A percentile compares a stretch with the other conserved stretches of the same genome.
phyloP scores from a whole-genome alignment of 2,113 vertebrate genomes.

The Trematomus loennbergii region DNA sequence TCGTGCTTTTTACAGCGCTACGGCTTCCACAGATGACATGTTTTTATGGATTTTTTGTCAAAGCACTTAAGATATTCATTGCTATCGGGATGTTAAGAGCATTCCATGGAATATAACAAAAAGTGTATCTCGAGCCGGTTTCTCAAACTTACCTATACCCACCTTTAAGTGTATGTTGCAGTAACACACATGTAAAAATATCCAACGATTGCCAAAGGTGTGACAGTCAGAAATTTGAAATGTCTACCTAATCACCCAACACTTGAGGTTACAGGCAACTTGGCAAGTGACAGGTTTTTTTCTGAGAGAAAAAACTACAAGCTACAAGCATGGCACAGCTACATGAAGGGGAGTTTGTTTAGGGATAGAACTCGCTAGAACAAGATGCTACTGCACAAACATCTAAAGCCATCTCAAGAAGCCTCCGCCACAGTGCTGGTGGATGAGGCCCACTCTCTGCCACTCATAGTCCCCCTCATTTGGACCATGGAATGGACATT shows the following conservation, averaged over 20 bases:
- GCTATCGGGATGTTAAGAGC: too few relatives aligned
- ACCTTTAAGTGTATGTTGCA: not conserved
- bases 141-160: too few relatives aligned
- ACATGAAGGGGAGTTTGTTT: slow-evolving; percentile 19
- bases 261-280: slow-evolving; percentile 1
- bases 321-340: slow-evolving; percentile 21
- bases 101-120: too few relatives aligned
- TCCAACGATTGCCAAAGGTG: not conserved
- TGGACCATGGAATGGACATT: slow-evolving; percentile 41
- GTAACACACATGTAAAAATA: not conserved
- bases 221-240: not conserved
- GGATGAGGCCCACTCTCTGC: slow-evolving; percentile 41
- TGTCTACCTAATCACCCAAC: not conserved
- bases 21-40: too few relatives aligned
- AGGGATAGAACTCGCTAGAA: slow-evolving; percentile 13
- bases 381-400: slow-evolving; percentile 35
- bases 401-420: slow-evolving; percentile 38
- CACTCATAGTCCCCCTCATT: slow-evolving; percentile 46
- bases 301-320: slow-evolving; percentile 19
- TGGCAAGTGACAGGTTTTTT: not conserved
- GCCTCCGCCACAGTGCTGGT: slow-evolving; percentile 35
- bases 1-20: too few relatives aligned
- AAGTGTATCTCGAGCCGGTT: too few relatives aligned
- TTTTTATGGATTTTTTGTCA: too few relatives aligned
- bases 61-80: too few relatives aligned